These are phyloP conservation scores for Polyploca ridens DNA, from an alignment of 2,888 invertebrate species.

Conservation along the genomic window DNA sequence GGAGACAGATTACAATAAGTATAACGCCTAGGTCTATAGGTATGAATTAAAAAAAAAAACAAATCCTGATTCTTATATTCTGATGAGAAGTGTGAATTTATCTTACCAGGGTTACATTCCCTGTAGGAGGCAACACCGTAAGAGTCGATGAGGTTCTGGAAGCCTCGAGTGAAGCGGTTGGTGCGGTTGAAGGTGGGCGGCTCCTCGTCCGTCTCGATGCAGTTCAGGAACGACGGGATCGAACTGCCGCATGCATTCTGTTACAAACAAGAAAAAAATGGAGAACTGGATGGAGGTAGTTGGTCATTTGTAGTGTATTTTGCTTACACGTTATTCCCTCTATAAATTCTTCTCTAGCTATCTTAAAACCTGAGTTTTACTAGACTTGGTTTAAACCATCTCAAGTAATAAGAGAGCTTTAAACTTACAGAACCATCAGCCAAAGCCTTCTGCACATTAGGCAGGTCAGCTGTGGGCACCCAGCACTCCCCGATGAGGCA, in stretches of 20 bases:
- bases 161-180: slow-evolving; percentile 96
- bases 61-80: no score
- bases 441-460: slow-evolving; percentile 91
- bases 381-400: no score
- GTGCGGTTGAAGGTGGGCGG: slow-evolving; percentile 97
- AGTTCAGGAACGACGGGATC: slow-evolving; percentile 96
- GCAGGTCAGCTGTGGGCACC: slow-evolving; percentile 90
- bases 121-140: slow-evolving; percentile 97
- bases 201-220: slow-evolving; percentile 90
- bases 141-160: slow-evolving; percentile 96
- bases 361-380: no score
- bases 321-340: neutral
- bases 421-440: slow-evolving; percentile 90
- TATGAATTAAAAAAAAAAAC: no score
- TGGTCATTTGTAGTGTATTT: neutral
- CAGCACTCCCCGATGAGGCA: slow-evolving; percentile 94
- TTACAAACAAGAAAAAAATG: no score
- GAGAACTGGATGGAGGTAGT: no score
- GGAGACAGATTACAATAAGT: no score
- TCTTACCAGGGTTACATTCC: slow-evolving; percentile 94
- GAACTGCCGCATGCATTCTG: slow-evolving; percentile 92
- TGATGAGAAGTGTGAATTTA: slow-evolving; percentile 2
- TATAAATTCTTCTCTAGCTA: neutral
- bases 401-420: no score
- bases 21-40: no score